A percentile compares a stretch with the other conserved stretches of the same genome.
Evolutionary conservation across 1,140 invertebrate species (phyloP).

Genomic region (Pristionchus pacificus): DNA sequence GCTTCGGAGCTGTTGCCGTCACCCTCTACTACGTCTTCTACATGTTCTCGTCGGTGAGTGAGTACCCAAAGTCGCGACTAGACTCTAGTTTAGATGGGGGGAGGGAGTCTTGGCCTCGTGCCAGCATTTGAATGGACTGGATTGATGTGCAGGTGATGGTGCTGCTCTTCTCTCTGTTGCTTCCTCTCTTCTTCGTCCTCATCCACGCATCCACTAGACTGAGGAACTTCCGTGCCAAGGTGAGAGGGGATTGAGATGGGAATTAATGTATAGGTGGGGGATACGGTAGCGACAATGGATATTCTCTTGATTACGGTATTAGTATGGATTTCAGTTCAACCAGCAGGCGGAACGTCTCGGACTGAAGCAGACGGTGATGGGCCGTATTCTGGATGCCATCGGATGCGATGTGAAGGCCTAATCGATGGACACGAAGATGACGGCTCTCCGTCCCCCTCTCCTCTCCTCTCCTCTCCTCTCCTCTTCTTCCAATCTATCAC

Average conservation of each 20-base stretch:
- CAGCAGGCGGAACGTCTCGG: conserved; percentile 5
- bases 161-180: conserved; percentile 20
- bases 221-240: conserved; percentile 11
- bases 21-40: conserved; percentile 21
- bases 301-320: no score
- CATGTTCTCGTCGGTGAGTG: conserved; percentile 12
- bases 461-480: no score
- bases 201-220: conserved; percentile 23
- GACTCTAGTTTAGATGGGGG: background rate
- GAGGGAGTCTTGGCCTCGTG: no score
- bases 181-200: conserved; percentile 21
- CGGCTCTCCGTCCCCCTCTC: no score
- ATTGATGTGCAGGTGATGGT: background rate
- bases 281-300: no score
- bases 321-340: background rate
- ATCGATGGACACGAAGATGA: no score
- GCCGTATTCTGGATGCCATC: conserved; percentile 14
- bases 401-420: conserved; percentile 21
- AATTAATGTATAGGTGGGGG: background rate
- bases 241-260: conserved; percentile 12
- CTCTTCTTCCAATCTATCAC: no score
- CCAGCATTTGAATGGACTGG: no score
- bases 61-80: background rate
- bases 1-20: conserved; percentile 18
- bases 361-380: conserved; percentile 23